Conservation (phyloP, 1,140 invertebrate species). For the Reticulitermes speratus region DNA sequence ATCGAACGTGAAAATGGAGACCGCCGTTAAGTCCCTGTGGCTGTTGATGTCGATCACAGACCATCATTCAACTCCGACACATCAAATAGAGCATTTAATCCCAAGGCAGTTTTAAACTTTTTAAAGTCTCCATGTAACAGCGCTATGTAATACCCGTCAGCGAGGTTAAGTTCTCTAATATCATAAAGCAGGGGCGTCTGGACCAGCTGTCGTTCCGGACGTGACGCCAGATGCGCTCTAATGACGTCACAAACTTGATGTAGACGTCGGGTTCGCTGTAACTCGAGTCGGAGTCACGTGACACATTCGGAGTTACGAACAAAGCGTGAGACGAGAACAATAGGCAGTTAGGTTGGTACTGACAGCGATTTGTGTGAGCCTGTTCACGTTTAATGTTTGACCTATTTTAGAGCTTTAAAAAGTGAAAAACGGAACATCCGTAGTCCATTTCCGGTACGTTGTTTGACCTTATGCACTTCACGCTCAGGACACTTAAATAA, state of each 20-base stretch:
- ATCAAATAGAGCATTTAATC: no score
- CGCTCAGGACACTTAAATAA: no score
- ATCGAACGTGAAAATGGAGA: no score
- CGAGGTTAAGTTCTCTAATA: not conserved
- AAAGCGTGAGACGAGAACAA: not conserved
- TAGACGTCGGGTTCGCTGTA: not conserved
- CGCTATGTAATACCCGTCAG: not conserved
- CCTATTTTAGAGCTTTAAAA: no score
- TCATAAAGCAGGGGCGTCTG: not conserved
- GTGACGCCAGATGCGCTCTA: conserved; percentile 8
- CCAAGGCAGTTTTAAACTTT: not conserved
- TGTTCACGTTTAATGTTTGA: no score
- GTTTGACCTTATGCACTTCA: no score
- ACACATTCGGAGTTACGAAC: not conserved
- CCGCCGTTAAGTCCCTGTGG: no score
- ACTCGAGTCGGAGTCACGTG: not conserved
- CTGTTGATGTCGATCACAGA: no score
- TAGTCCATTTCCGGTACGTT: no score
- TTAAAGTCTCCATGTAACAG: not conserved
- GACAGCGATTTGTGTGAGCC: no score
- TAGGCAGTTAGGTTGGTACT: not conserved
- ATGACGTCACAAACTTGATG: not conserved
- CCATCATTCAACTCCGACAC: no score
- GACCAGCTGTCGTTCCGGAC: not conserved
- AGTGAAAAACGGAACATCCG: no score